Percentiles rank a stretch among this genome's conserved stretches.
Evolutionary conservation across 2,797 vertebrate species (phyloP).

Genomic region (Miichthys miiuy): DNA sequence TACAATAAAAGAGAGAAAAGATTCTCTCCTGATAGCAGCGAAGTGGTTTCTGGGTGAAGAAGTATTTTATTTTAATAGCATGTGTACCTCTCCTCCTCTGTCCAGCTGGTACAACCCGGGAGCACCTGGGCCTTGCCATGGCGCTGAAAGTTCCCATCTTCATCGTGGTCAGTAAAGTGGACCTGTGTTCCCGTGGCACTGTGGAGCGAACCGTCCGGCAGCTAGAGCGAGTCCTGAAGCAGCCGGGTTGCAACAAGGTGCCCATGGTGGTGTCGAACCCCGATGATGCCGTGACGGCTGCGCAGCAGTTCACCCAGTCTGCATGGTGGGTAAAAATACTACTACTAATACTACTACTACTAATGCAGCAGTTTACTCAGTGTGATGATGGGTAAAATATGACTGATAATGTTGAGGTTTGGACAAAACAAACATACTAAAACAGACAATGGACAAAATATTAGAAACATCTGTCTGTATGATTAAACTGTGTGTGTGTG

Average conservation of each 20-base stretch:
- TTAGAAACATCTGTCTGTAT: not conserved
- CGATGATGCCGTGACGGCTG: conserved; percentile 95
- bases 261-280: conserved; percentile 91
- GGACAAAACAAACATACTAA: no score
- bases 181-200: conserved; percentile 90
- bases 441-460: not conserved
- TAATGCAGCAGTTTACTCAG: not conserved
- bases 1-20: not conserved
- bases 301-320: conserved; percentile 95
- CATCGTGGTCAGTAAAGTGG: conserved; percentile 96
- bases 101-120: conserved; percentile 94
- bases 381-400: no score
- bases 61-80: conserved; percentile 5
- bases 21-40: not conserved
- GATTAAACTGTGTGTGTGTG: conserved; percentile 26
- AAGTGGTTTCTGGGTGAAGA: conserved; percentile 32
- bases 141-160: conserved; percentile 98
- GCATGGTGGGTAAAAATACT: conserved; percentile 42
- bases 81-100: conserved; percentile 5
- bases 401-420: no score
- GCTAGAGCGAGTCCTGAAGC: conserved; percentile 94
- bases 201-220: conserved; percentile 95
- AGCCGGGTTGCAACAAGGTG: conserved; percentile 97
- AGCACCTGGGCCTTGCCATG: conserved; percentile 96
- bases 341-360: not conserved